Conservation (phyloP, 2,797 vertebrate species). For the Nannoperca australis region DNA sequence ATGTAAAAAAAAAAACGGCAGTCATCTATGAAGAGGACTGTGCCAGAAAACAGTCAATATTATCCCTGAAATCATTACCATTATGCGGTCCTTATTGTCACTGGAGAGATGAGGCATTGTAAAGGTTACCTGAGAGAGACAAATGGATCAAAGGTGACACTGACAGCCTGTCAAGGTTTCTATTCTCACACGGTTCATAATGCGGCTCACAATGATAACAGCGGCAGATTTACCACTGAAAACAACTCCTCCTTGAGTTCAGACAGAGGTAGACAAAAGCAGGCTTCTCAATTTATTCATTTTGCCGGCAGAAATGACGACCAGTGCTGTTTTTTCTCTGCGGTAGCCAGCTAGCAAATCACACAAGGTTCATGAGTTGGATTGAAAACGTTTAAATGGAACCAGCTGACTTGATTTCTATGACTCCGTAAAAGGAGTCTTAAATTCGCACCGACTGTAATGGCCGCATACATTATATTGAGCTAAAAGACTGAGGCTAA, state of each 20-base stretch:
- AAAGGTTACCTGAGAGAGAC: background rate
- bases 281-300: background rate
- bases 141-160: background rate
- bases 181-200: background rate
- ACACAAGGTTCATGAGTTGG: background rate
- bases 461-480: too few relatives aligned
- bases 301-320: background rate
- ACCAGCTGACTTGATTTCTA: background rate
- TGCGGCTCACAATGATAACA: background rate
- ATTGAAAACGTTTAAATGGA: background rate
- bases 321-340: background rate
- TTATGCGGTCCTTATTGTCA: background rate
- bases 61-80: background rate
- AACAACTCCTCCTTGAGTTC: background rate
- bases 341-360: background rate
- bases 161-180: background rate
- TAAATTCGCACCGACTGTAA: background rate
- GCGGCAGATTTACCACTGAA: background rate
- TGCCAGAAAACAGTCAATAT: background rate
- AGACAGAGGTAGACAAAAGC: background rate
- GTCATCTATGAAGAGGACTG: constrained; percentile 9
- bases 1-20: constrained; percentile 3
- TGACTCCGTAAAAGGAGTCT: background rate
- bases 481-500: too few relatives aligned
- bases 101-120: background rate